Conservation (phyloP, 2,113 vertebrate genomes). For the Acinonyx jubatus region DNA sequence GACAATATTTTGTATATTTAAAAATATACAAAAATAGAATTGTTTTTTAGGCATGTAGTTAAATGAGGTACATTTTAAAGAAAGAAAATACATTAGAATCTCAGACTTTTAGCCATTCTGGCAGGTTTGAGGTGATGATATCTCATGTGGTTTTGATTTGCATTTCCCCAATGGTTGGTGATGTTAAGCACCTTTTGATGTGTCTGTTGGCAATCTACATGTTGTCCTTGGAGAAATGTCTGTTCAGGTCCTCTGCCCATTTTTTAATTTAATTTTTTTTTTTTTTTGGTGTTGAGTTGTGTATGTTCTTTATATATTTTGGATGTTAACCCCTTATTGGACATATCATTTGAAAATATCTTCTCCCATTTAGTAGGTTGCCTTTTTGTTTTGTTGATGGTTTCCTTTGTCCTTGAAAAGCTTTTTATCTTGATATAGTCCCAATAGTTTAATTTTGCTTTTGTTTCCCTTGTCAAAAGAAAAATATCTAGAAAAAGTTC, state of each 20-base stretch:
- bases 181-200: background rate
- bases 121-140: background rate
- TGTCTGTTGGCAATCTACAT: background rate
- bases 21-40: background rate
- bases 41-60: background rate
- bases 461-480: background rate
- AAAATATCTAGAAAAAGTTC: background rate
- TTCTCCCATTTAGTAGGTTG: background rate
- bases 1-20: background rate
- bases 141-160: background rate
- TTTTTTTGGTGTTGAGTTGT: background rate
- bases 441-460: background rate
- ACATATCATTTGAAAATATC: background rate
- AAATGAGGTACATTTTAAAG: background rate
- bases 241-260: background rate
- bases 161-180: background rate
- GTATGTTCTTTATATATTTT: background rate
- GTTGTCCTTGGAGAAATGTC: background rate
- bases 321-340: background rate
- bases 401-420: background rate
- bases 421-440: background rate
- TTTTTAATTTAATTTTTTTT: background rate
- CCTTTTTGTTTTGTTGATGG: background rate
- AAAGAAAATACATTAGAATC: background rate
- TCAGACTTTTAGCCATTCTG: background rate